phyloP scores from a whole-genome alignment of 2,888 invertebrate species.

The Lochmaea crataegi region DNA sequence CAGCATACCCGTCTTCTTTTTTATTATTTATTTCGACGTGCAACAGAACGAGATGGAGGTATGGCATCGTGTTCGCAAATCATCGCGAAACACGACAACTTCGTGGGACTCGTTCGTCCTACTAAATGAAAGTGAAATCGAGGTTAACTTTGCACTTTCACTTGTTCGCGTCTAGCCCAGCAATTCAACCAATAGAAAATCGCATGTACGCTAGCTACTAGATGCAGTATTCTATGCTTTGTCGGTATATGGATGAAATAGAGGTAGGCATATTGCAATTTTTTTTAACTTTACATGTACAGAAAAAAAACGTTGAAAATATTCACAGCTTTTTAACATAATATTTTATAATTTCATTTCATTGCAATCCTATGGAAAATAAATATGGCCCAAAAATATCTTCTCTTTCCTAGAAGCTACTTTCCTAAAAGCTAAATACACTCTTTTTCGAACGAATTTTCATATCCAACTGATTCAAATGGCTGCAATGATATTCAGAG shows the following conservation, averaged over 20 bases:
- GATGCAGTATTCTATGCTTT: conserved; percentile 14
- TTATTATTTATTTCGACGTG: conserved; percentile 22
- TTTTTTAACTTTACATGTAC: conserved; percentile 1
- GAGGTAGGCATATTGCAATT: conserved; percentile 19
- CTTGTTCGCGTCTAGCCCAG: conserved; percentile 65
- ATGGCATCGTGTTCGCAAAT: conserved; percentile 45
- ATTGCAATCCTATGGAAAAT: no score
- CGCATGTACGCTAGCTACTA: conserved; percentile 56
- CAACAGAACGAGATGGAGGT: conserved; percentile 46
- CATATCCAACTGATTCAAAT: no score
- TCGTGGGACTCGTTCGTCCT: conserved; percentile 67
- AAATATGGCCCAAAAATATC: no score
- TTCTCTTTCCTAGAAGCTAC: no score
- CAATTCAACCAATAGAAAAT: conserved; percentile 61
- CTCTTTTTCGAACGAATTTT: no score
- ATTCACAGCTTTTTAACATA: no score
- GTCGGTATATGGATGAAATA: conserved; percentile 15
- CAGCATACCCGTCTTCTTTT: conserved; percentile 35
- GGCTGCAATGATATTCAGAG: no score
- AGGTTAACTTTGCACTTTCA: conserved; percentile 67
- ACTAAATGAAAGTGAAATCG: conserved; percentile 68
- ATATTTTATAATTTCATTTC: no score
- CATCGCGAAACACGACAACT: conserved; percentile 58
- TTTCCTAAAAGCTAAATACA: no score
- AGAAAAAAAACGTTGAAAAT: not conserved